A percentile compares a stretch with the other conserved stretches of the same genome.
These are phyloP conservation scores for Augochlora pura DNA, from an alignment of 1,140 invertebrate genomes.

Conservation along the genomic window DNA sequence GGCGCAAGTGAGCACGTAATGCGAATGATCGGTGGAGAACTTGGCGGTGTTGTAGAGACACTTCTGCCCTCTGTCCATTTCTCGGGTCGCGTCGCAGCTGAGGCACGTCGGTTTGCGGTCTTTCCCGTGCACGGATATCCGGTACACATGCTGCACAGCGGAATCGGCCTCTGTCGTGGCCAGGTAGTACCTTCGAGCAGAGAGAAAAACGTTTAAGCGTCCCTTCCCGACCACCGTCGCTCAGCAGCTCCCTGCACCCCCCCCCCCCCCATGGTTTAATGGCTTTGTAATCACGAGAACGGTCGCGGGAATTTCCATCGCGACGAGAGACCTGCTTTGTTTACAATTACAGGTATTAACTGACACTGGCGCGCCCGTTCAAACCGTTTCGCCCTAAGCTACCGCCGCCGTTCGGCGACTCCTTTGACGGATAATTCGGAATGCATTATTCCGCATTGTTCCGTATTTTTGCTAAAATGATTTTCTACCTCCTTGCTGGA, in stretches of 20 bases:
- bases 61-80: slow-evolving; percentile 77
- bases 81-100: slow-evolving; percentile 81
- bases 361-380: background rate
- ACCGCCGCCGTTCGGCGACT: background rate
- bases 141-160: slow-evolving; percentile 84
- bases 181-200: slow-evolving; percentile 83
- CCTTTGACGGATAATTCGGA: background rate
- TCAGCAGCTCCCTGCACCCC: no score
- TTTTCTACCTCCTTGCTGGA: no score
- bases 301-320: slow-evolving; percentile 22
- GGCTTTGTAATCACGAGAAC: slow-evolving; percentile 34
- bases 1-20: slow-evolving; percentile 87
- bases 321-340: slow-evolving; percentile 21
- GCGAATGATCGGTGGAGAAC: slow-evolving; percentile 85
- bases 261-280: slow-evolving; percentile 6
- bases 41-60: slow-evolving; percentile 86
- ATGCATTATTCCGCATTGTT: no score
- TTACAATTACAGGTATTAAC: slow-evolving; percentile 8
- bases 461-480: no score
- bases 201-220: background rate
- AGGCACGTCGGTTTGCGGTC: slow-evolving; percentile 80
- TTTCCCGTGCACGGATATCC: slow-evolving; percentile 72
- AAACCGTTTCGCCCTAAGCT: background rate
- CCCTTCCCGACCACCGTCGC: slow-evolving; percentile 14
- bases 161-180: slow-evolving; percentile 83